A percentile compares a stretch with the other conserved stretches of the same genome.
phyloP scores from a whole-genome alignment of 2,888 invertebrate species.

The Athrips mouffetella region DNA sequence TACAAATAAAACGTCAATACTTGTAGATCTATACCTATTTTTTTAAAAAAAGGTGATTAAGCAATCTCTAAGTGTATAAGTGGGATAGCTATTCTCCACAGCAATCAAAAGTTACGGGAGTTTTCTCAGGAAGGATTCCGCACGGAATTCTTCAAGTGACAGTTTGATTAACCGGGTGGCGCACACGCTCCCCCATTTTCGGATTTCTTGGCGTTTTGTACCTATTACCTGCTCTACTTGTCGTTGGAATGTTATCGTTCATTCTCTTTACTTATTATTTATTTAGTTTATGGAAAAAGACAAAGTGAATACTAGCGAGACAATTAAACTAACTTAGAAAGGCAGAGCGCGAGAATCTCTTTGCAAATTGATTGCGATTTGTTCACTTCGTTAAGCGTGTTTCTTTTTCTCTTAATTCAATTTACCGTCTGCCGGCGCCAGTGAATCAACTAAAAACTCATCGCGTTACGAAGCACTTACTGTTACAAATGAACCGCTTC shows the following conservation, averaged over 20 bases:
- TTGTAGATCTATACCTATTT: constrained; percentile 12
- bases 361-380: constrained; percentile 59
- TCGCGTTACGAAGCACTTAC: constrained; percentile 58
- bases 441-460: constrained; percentile 60
- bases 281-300: neutral
- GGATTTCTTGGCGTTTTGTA: constrained; percentile 64
- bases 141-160: constrained; percentile 77
- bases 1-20: too few species aligned
- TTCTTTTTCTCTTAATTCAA: constrained; percentile 60
- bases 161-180: constrained; percentile 77
- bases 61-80: constrained; percentile 65
- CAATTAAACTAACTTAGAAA: constrained; percentile 18
- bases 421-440: constrained; percentile 44
- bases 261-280: neutral
- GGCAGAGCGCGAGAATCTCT: constrained; percentile 34
- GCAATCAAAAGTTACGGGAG: constrained; percentile 75
- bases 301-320: neutral
- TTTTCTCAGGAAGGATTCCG: constrained; percentile 72
- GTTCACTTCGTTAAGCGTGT: constrained; percentile 47
- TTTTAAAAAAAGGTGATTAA: constrained; percentile 66
- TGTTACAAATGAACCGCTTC: constrained; percentile 61
- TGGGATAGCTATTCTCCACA: constrained; percentile 62
- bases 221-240: constrained; percentile 57
- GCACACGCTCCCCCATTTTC: constrained; percentile 67
- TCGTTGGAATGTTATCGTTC: constrained; percentile 32